phyloP scores from a whole-genome alignment of 1,140 invertebrate species.

The Oryctes rhinoceros region DNA sequence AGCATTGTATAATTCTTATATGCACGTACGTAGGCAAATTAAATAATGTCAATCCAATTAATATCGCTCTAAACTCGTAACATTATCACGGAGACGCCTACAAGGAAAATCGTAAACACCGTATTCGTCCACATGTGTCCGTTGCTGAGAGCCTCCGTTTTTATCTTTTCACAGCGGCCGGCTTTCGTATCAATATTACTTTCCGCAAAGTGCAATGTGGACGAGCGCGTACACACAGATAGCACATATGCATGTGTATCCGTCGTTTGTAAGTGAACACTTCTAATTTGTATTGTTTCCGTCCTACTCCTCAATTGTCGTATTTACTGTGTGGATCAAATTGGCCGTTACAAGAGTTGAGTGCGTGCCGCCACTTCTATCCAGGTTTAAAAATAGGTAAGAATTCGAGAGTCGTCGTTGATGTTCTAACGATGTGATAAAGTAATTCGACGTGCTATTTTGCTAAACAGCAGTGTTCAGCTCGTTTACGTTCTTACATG shows the following conservation, averaged over 20 bases:
- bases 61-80: not conserved
- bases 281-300: slow-evolving; percentile 31
- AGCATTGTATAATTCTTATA: not conserved
- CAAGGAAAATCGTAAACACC: slow-evolving; percentile 11
- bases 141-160: not conserved
- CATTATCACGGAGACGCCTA: slow-evolving; percentile 5
- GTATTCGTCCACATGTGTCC: slow-evolving; percentile 2
- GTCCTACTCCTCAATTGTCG: slow-evolving; percentile 18
- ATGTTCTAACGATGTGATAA: slow-evolving; percentile 31
- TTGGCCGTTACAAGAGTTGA: slow-evolving; percentile 1
- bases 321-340: slow-evolving; percentile 26
- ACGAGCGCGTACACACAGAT: not conserved
- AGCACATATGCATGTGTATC: not conserved
- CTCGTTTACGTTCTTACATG: not conserved
- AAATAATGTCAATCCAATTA: not conserved
- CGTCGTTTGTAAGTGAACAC: not conserved
- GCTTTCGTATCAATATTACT: slow-evolving; percentile 23
- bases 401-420: slow-evolving; percentile 1
- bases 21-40: not conserved
- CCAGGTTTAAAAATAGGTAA: slow-evolving; percentile 24
- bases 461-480: not conserved
- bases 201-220: slow-evolving; percentile 22
- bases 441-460: slow-evolving; percentile 19
- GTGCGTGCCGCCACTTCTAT: slow-evolving; percentile 1
- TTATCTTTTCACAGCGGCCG: slow-evolving; percentile 18